These are phyloP conservation scores for Diglossa brunneiventris DNA, from an alignment of 2,113 vertebrate species.

Conservation along the genomic window DNA sequence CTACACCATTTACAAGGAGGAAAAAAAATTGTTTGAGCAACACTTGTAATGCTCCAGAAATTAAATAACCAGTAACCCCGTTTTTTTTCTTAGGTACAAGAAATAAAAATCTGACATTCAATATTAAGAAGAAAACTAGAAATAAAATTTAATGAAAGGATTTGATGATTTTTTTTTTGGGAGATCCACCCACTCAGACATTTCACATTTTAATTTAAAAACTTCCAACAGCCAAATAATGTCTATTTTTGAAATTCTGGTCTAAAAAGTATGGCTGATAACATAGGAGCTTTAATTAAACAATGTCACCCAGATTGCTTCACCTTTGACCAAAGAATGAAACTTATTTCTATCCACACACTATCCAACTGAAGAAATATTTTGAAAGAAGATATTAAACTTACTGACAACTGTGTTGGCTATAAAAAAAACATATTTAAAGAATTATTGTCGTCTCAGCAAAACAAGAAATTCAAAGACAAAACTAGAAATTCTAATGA, in stretches of 20 bases:
- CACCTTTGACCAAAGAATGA: conserved; percentile 2
- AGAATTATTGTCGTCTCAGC: not conserved
- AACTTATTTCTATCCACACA: not conserved
- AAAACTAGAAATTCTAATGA: conserved; percentile 8
- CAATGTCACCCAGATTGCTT: not conserved
- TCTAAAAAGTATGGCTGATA: not conserved
- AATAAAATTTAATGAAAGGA: not conserved
- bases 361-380: not conserved
- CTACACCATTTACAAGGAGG: not conserved
- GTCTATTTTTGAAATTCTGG: not conserved
- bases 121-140: not conserved
- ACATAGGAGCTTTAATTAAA: not conserved
- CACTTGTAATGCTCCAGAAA: not conserved
- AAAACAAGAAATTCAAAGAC: conserved; percentile 25
- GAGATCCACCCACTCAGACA: not conserved
- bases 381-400: conserved; percentile 27
- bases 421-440: conserved; percentile 23
- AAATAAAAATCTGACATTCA: not conserved
- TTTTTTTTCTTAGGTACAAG: not conserved
- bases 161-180: not conserved
- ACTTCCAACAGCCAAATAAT: not conserved
- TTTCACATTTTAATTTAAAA: not conserved
- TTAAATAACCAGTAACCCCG: not conserved
- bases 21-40: not conserved
- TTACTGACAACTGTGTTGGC: conserved; percentile 18